Conservation (phyloP, 2,888 invertebrate genomes). For the Ommatoiulus sabulosus region DNA sequence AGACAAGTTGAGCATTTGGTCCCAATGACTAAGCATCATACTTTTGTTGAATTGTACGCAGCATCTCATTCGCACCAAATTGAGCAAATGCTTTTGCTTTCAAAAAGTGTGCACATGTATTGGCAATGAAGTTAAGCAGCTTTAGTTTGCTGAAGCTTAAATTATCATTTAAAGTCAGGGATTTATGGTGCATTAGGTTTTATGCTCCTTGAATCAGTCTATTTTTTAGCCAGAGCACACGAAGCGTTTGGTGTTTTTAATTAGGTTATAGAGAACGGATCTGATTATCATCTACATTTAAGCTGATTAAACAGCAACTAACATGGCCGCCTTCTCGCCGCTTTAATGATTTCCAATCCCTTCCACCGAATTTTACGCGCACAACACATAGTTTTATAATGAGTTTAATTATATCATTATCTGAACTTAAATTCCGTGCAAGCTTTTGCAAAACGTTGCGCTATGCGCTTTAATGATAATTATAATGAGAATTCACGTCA, state of each 20-base stretch:
- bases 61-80: too few species aligned
- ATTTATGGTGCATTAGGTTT: not conserved
- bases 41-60: too few species aligned
- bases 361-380: not conserved
- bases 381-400: conserved; percentile 43
- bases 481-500: conserved; percentile 30
- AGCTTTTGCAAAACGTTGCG: conserved; percentile 14
- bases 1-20: too few species aligned
- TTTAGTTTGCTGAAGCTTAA: not conserved
- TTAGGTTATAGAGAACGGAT: conserved; percentile 27
- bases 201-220: not conserved
- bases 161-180: conserved; percentile 14
- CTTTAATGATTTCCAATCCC: conserved; percentile 36
- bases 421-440: not conserved
- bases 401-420: conserved; percentile 35
- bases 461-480: conserved; percentile 35
- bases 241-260: conserved; percentile 3
- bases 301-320: conserved; percentile 37
- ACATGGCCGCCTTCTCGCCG: conserved; percentile 6
- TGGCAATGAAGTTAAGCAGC: conserved; percentile 28
- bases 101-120: too few species aligned
- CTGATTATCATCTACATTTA: conserved; percentile 7
- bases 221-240: not conserved
- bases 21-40: too few species aligned
- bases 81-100: too few species aligned